Conservation (phyloP, 2,888 invertebrate species). For the Omphaloscelis lunosa region DNA sequence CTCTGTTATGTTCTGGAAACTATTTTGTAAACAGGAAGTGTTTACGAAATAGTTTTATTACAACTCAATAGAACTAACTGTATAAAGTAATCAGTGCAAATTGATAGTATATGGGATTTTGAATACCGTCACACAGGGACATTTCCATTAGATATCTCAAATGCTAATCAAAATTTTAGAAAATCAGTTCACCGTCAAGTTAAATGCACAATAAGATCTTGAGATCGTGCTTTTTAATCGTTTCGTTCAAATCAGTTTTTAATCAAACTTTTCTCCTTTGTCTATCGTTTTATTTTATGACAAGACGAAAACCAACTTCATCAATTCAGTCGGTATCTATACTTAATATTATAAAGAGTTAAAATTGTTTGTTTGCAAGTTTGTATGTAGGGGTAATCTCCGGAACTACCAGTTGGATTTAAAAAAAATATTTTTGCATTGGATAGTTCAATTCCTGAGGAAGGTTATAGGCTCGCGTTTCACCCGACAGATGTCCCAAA, state of each 20-base stretch:
- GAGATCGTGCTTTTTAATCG: background rate
- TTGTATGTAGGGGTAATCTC: no score
- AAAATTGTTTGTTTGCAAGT: no score
- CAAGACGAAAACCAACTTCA: background rate
- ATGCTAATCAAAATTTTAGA: background rate
- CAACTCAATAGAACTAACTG: background rate
- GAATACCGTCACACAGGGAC: background rate
- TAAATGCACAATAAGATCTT: background rate
- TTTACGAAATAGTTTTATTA: background rate
- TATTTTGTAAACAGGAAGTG: no score
- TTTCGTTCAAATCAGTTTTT: background rate
- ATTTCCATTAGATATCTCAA: background rate
- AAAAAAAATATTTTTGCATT: no score
- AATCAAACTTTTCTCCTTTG: background rate
- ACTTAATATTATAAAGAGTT: no score
- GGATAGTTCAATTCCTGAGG: no score
- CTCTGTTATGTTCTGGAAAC: conserved; percentile 11
- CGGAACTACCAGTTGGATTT: no score
- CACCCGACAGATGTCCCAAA: background rate
- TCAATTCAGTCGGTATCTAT: background rate
- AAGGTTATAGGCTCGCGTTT: background rate
- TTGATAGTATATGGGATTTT: background rate
- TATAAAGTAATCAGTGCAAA: background rate
- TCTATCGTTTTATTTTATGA: background rate
- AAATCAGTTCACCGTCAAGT: background rate